phyloP scores from a whole-genome alignment of 92 coral and sea anemone species.

The Meandrina meandrites region DNA sequence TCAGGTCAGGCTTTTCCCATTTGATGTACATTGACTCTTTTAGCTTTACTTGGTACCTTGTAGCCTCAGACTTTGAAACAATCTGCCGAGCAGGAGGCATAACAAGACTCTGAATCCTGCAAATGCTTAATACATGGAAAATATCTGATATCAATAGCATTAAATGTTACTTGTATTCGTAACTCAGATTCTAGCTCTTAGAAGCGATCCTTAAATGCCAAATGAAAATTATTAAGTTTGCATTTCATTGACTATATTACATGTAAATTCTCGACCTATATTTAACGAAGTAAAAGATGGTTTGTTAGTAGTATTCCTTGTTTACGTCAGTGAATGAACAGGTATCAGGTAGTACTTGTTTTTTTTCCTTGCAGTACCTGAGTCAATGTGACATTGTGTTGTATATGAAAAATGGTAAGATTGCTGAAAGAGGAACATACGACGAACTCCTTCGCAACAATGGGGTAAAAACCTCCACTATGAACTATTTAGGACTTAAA shows the following conservation, averaged over 20 bases:
- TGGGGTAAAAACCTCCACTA: slow-evolving; percentile 46
- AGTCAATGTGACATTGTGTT: slow-evolving; percentile 82
- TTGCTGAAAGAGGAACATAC: slow-evolving; percentile 82
- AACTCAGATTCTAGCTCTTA: not conserved
- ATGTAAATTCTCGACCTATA: not conserved
- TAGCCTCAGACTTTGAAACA: too few relatives aligned
- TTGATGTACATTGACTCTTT: too few relatives aligned
- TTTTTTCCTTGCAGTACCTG: slow-evolving; percentile 60
- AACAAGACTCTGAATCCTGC: too few relatives aligned
- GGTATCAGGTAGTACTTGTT: not conserved
- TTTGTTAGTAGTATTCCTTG: not conserved
- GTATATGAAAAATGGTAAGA: slow-evolving; percentile 81
- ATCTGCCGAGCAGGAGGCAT: too few relatives aligned
- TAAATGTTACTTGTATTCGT: not conserved
- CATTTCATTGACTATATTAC: not conserved
- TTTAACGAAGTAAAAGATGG: not conserved
- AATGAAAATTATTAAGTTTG: not conserved
- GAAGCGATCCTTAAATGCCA: not conserved
- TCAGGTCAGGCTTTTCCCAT: too few relatives aligned
- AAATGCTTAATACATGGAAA: too few relatives aligned
- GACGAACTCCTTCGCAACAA: slow-evolving; percentile 72
- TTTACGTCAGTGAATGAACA: not conserved
- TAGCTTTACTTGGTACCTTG: too few relatives aligned
- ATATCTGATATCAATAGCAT: too few relatives aligned
- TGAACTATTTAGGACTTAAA: not conserved